Evolutionary conservation across 2,797 vertebrate genomes (phyloP).

Genomic region (Psittacula derbiana): DNA sequence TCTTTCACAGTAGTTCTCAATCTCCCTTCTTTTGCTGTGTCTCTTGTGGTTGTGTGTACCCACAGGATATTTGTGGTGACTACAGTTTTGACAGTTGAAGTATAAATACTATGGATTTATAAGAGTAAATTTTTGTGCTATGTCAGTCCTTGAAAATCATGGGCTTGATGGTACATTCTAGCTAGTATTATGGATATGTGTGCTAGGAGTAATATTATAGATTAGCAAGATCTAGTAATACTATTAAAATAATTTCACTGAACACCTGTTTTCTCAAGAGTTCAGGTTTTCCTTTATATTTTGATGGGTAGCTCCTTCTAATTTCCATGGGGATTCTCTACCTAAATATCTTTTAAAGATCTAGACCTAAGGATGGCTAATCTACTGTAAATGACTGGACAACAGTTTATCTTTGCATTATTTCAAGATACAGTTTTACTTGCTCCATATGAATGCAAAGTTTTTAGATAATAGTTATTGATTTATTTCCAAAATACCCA

Average conservation of each 20-base stretch:
- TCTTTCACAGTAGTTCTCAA: neutral
- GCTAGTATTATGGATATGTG: neutral
- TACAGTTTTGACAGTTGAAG: neutral
- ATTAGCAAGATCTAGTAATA: neutral
- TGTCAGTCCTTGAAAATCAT: neutral
- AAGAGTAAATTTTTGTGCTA: neutral
- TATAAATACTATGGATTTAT: neutral
- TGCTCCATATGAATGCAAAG: neutral
- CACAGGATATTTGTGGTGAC: neutral
- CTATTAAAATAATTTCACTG: neutral
- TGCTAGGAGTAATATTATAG: neutral
- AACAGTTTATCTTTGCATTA: neutral
- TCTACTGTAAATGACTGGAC: neutral
- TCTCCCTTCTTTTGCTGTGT: neutral
- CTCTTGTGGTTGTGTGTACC: neutral
- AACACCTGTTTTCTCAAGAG: neutral
- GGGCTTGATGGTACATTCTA: neutral
- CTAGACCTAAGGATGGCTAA: neutral
- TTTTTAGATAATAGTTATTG: neutral
- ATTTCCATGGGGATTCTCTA: neutral
- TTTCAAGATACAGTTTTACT: neutral
- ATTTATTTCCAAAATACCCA: neutral
- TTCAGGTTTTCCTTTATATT: neutral
- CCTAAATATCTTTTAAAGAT: neutral
- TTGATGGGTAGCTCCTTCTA: neutral